Evolutionary conservation across 2,888 invertebrate species (phyloP), one percentile per base, ranked within the genome.

Genomic region (Neria commutata): DNA sequence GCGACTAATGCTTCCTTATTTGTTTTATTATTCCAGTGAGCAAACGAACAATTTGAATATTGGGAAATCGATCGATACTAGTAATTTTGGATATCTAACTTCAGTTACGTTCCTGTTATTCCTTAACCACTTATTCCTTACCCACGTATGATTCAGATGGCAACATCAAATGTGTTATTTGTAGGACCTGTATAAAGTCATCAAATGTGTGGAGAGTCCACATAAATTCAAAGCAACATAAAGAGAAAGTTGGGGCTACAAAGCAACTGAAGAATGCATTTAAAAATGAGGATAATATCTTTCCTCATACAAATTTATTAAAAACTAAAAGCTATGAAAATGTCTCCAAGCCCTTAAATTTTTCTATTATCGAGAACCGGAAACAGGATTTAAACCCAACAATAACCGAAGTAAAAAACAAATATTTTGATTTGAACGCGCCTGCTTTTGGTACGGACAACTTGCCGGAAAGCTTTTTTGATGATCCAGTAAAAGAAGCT

Each of bases 201-300:
- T 92, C 94, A 75, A 85, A 88, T 56, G 87, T 94, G 0, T 98
- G 97, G 98, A 88, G 87, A 62, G 89, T 95, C 3, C 98, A 98
- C 77, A 77, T 95, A 14, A 95, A 92, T 76, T 91, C 94, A 45
- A 93, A 92, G 80, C 87, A 87, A 67, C 97, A 97, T 75, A 91
- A 88, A 79, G 89, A 90, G 66, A 91, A 90, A 77, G 84, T 93
- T 3, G 86, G 86, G 49, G 76, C 86, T 60, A 89, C 88, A 0
- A 91, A 88, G 74, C 85, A 86, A 71, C 77, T 88, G 51, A 89
- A 89, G 76, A 85, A 87, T 71, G 75, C 85, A 54, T 85, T 86
- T 0, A 84, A 86, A 63, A 86, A 46, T 8, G 24, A 40, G 85
- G 46, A 78, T n/a, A n/a, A 6, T 6, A 37, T n/a, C 4, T 11